Evolutionary conservation across 53 echinoderm and acorn worm genomes (phyloP), one percentile per base, ranked within the genome.

Genomic region (Holothuria scabra): DNA sequence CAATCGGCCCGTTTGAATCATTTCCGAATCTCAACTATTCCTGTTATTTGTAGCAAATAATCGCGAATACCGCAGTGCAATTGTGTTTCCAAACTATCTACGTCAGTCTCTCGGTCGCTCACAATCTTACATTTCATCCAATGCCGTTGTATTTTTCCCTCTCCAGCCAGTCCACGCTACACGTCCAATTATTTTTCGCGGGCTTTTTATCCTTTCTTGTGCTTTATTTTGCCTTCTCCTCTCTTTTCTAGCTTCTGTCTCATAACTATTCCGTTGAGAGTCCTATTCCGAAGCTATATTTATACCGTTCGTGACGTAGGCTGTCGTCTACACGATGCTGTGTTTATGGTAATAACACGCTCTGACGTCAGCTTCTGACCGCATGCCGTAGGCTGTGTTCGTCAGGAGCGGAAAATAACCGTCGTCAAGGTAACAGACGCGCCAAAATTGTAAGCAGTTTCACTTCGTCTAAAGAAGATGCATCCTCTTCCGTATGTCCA

Each of bases 311-410:
- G 70, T 70, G 70, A 70, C 70, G 70, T 70, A 70, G 38, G 41
- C 46, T 70, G 70, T 70, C 70, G 70, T 70, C 70, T 70, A 34
- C 70, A 12, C 70, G 70, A 35, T 70, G 70, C 70, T 23, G 70
- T 70, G 70, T 70, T 70, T 70, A 70, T 70, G 70, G 70, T 70
- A 70, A 70, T 70, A 70, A 41, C 70, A 70, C 5, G 9, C 14
- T n/a, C 71, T 71, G 71, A 71, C 71, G 71, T 71, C 41, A 71
- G 71, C 41, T 34, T 71, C 25, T 71, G 71, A 71, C 71, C 71
- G 71, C 71, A 71, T 71, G 71, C 71, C 71, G 71, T 71, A 71
- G 71, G 71, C 44, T 46, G 71, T 25, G 71, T 71, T 71, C 71
- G 44, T 71, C 71, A 71, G 46, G 23, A 46, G 46, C 71, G 44